Evolutionary conservation across 2,113 vertebrate genomes (phyloP).

Genomic region (Rhabdornis inornatus): DNA sequence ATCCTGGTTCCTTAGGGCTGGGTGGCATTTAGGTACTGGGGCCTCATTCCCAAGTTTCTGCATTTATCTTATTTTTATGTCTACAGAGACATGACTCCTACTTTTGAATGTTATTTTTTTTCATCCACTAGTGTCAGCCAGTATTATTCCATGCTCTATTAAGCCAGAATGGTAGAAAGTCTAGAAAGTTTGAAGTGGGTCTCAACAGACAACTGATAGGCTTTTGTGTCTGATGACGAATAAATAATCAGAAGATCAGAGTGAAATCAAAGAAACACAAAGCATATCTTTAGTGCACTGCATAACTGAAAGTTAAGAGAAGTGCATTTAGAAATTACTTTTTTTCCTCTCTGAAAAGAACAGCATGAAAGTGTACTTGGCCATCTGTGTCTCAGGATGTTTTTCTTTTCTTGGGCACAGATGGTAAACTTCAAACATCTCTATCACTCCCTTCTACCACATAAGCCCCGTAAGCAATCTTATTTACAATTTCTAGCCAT

Average conservation of each 20-base stretch:
- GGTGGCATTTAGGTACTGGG: background rate
- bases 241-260: background rate
- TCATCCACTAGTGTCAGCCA: background rate
- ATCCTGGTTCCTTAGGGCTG: background rate
- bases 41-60: background rate
- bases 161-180: background rate
- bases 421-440: constrained; percentile 12
- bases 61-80: background rate
- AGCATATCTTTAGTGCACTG: background rate
- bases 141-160: background rate
- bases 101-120: background rate
- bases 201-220: background rate
- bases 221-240: background rate
- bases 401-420: constrained; percentile 13
- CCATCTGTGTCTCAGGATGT: constrained; percentile 16
- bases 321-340: background rate
- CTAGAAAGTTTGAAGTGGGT: background rate
- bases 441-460: background rate
- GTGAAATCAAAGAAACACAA: background rate
- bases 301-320: background rate
- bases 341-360: background rate
- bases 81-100: background rate
- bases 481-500: background rate
- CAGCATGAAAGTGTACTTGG: background rate
- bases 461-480: background rate